These are phyloP conservation scores for Sapayoa aenigma DNA, from an alignment of 2,113 vertebrate species.

Conservation along the genomic window DNA sequence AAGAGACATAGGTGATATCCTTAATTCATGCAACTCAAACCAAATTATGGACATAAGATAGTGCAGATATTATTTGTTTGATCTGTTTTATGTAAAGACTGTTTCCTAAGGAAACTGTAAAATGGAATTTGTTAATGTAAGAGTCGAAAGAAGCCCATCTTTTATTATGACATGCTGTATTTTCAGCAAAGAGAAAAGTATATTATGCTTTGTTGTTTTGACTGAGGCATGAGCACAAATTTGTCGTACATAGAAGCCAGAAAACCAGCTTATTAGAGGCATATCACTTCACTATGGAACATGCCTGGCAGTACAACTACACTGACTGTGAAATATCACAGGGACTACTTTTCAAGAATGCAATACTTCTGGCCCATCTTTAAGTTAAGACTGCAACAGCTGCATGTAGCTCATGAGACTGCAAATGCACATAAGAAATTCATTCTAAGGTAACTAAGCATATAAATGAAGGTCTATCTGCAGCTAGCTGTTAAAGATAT, in stretches of 20 bases:
- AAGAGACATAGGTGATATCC: background rate
- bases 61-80: background rate
- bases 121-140: background rate
- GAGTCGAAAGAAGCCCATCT: background rate
- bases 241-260: constrained; percentile 59
- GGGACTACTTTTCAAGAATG: background rate
- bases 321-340: background rate
- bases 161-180: background rate
- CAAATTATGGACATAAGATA: background rate
- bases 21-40: background rate
- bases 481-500: background rate
- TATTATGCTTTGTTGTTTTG: background rate
- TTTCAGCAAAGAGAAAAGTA: constrained; percentile 6
- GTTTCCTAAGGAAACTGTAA: background rate
- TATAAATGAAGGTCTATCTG: background rate
- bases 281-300: constrained; percentile 45
- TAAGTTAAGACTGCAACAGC: background rate
- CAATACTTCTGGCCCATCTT: background rate
- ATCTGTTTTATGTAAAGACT: background rate
- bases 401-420: background rate
- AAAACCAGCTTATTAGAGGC: constrained; percentile 2
- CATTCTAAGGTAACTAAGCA: background rate
- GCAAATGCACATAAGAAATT: background rate
- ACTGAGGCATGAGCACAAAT: constrained; percentile 8
- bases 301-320: constrained; percentile 8